phyloP scores from a whole-genome alignment of 1,140 invertebrate species.

The Liolophura sinensis region DNA sequence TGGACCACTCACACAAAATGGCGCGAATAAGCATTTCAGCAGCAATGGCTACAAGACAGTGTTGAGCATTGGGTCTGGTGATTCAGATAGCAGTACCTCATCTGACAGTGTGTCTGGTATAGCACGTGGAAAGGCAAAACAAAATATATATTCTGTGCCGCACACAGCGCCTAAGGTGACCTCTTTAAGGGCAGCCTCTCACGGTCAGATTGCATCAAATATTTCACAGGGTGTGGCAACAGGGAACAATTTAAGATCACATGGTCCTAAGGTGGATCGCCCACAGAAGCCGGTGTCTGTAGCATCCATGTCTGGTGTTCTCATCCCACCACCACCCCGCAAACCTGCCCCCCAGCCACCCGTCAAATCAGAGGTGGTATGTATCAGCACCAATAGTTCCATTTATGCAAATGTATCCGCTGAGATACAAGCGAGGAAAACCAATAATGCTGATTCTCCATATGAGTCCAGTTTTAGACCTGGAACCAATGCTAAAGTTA shows the following conservation, averaged over 20 bases:
- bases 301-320: not conserved
- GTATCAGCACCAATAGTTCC: constrained; percentile 33
- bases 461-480: constrained; percentile 56
- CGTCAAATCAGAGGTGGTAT: constrained; percentile 32
- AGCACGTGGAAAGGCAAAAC: not conserved
- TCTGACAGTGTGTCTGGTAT: not conserved
- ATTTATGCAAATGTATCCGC: constrained; percentile 39
- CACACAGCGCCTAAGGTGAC: no score
- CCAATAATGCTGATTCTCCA: constrained; percentile 21
- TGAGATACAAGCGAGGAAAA: constrained; percentile 18
- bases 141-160: not conserved
- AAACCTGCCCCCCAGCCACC: constrained; percentile 18
- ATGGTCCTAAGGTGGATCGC: not conserved
- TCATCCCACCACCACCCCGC: constrained; percentile 17
- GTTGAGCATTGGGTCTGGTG: no score
- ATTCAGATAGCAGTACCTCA: no score
- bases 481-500: constrained; percentile 41
- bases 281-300: not conserved
- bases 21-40: no score
- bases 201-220: not conserved
- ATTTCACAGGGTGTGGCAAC: constrained; percentile 2
- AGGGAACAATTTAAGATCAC: not conserved
- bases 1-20: no score
- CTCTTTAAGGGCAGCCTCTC: not conserved
- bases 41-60: no score